Percentiles rank a stretch among this genome's conserved stretches.
These are phyloP conservation scores for Pygathrix nemaeus DNA, from an alignment of 2,113 vertebrate genomes.

Conservation along the genomic window DNA sequence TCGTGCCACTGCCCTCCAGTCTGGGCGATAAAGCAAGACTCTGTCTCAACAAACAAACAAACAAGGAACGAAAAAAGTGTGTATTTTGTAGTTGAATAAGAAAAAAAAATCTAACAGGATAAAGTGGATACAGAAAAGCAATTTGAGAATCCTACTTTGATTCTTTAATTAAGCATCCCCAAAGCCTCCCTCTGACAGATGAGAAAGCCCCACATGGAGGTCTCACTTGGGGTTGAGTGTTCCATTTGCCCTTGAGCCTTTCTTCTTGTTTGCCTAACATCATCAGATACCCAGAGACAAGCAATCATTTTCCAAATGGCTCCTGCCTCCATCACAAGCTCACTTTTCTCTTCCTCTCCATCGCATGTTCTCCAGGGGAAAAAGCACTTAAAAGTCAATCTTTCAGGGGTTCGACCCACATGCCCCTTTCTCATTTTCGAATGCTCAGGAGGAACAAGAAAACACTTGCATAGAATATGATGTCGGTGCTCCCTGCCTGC, in stretches of 20 bases:
- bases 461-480: slow-evolving; percentile 46
- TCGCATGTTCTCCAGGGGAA: slow-evolving; percentile 75
- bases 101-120: rapidly evolving
- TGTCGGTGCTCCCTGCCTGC: background rate
- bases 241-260: background rate
- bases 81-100: background rate
- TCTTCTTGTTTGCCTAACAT: slow-evolving; percentile 22
- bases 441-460: slow-evolving; percentile 57
- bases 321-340: slow-evolving; percentile 52
- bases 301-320: slow-evolving; percentile 59
- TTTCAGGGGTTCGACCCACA: slow-evolving; percentile 75
- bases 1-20: no score
- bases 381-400: slow-evolving; percentile 83
- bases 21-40: no score
- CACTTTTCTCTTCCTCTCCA: slow-evolving; percentile 53
- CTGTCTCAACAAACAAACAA: no score
- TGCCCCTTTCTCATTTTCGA: slow-evolving; percentile 41
- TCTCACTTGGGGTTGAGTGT: background rate
- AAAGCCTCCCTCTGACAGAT: no score
- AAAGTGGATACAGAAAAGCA: background rate
- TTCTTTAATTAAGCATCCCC: background rate
- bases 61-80: no score
- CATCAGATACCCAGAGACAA: slow-evolving; percentile 49
- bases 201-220: background rate
- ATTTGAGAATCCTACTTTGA: background rate